Base-by-base conservation (phyloP, 2,113 vertebrate species). In the Phrynocephalus versicolor region DNA sequence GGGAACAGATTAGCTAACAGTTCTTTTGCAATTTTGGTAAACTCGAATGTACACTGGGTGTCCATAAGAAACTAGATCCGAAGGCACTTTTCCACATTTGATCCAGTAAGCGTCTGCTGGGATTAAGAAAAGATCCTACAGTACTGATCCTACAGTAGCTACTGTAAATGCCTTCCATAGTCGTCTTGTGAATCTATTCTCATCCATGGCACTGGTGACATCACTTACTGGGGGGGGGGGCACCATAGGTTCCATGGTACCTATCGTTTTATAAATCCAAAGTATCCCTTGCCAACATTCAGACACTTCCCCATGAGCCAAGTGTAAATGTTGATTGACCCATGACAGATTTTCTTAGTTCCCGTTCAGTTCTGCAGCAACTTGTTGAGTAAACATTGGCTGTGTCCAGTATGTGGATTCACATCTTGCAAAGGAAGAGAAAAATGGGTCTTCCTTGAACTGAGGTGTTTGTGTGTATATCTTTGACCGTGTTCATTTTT, bases 171-270 rank as follows among this genome's bases (percentile, higher is more conserved):
- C 88, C 83, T n/a, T 55, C 9, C 67, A 83, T 37, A 67, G 78
- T 85, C 35, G 41, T 73, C 92, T 87, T 91, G 90, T 92, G 90
- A 94, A 91, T 92, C 94, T 91, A 77, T 86, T 8, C 27, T 2
- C 14, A 37, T 18, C 0, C 18, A 85, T 91, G 71, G 51, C 1
- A 15, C 74, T 67, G 3, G 55, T 88, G 64, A 82, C 81, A 94
- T 93, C 45, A 64, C 89, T 84, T 3, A 74, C 87, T n/a, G 78
- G 1, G 79, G 74, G 92, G 71, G 70, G 90, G 71, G 12, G 14
- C 30, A 85, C 67, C 76, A 64, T 82, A 79, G 65, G 51, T 75
- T 71, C n/a, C 55, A 27, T 71, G 12, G 25, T 1, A 51, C 80
- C 85, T 77, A 73, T 79, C 51, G 64, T 75, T 69, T 67, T 77